These are phyloP conservation scores for Atethmia centrago DNA, from an alignment of 2,888 invertebrate species.

Conservation along the genomic window DNA sequence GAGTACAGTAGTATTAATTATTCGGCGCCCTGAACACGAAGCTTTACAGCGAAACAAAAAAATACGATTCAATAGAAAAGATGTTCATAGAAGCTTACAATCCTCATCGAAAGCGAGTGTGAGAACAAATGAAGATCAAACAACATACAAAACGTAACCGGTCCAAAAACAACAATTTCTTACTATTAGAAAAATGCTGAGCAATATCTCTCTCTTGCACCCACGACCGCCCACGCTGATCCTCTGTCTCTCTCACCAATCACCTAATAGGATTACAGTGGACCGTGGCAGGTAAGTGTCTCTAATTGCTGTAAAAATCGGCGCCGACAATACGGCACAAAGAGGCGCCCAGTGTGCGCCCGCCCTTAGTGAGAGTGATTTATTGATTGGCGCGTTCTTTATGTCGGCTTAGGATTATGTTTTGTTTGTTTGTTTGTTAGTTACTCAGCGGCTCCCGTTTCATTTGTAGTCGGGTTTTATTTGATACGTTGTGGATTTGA, in stretches of 20 bases:
- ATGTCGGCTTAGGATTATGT: slow-evolving; percentile 84
- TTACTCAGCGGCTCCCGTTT: slow-evolving; percentile 80
- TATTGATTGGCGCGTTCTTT: slow-evolving; percentile 85
- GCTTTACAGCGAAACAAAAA: slow-evolving; percentile 15
- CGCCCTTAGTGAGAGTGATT: slow-evolving; percentile 87
- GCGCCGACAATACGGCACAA: slow-evolving; percentile 85
- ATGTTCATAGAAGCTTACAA: slow-evolving; percentile 37
- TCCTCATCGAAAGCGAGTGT: slow-evolving; percentile 28
- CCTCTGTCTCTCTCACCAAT: slow-evolving; percentile 71
- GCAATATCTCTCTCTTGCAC: slow-evolving; percentile 68
- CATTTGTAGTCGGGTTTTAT: slow-evolving; percentile 55
- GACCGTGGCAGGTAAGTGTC: slow-evolving; percentile 88
- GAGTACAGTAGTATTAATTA: slow-evolving; percentile 36
- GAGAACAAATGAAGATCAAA: slow-evolving; percentile 47
- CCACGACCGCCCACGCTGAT: slow-evolving; percentile 79
- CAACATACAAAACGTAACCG: slow-evolving; percentile 53
- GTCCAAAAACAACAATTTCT: slow-evolving; percentile 67
- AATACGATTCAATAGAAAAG: slow-evolving; percentile 37
- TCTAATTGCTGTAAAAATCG: slow-evolving; percentile 90
- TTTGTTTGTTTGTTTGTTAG: slow-evolving; percentile 86
- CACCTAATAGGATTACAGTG: slow-evolving; percentile 87
- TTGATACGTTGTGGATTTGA: slow-evolving; percentile 43
- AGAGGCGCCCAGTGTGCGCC: slow-evolving; percentile 83
- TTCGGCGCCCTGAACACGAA: slow-evolving; percentile 27
- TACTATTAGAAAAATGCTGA: slow-evolving; percentile 61